phyloP scores from a whole-genome alignment of 2,797 vertebrate species.

The Hoplostethus atlanticus region DNA sequence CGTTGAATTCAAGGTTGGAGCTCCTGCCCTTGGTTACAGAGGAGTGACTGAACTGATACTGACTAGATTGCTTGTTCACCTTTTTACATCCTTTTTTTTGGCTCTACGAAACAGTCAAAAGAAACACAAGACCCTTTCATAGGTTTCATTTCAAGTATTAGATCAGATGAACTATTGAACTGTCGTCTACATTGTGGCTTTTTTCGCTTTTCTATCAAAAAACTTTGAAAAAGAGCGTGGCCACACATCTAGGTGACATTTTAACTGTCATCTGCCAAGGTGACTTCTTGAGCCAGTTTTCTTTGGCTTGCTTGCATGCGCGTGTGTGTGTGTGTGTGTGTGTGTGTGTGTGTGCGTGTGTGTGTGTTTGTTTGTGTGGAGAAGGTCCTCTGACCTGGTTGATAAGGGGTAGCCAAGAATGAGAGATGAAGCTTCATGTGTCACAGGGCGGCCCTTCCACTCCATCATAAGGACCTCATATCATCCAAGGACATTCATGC shows the following conservation, averaged over 20 bases:
- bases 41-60: conserved; percentile 41
- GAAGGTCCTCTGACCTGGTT: conserved; percentile 75
- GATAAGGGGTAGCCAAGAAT: conserved; percentile 72
- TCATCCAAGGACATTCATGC: conserved; percentile 75
- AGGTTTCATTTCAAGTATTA: conserved; percentile 37
- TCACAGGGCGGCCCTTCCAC: conserved; percentile 74
- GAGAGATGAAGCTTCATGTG: conserved; percentile 76
- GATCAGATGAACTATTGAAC: background rate
- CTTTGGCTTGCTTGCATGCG: background rate
- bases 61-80: conserved; percentile 58
- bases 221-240: conserved; percentile 7
- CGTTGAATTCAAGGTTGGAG: conserved; percentile 33
- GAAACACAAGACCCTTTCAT: conserved; percentile 21
- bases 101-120: conserved; percentile 37
- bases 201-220: conserved; percentile 38
- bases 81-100: conserved; percentile 37
- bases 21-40: conserved; percentile 19
- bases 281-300: conserved; percentile 69
- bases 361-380: conserved; percentile 56
- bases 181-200: conserved; percentile 23
- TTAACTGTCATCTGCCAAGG: conserved; percentile 70
- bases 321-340: conserved; percentile 1
- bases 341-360: conserved; percentile 21
- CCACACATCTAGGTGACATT: conserved; percentile 43
- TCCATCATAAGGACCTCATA: conserved; percentile 76